A percentile compares a stretch with the other conserved stretches of the same genome.
phyloP scores from a whole-genome alignment of 2,113 vertebrate species.

The Coptodon bakossiorum region DNA sequence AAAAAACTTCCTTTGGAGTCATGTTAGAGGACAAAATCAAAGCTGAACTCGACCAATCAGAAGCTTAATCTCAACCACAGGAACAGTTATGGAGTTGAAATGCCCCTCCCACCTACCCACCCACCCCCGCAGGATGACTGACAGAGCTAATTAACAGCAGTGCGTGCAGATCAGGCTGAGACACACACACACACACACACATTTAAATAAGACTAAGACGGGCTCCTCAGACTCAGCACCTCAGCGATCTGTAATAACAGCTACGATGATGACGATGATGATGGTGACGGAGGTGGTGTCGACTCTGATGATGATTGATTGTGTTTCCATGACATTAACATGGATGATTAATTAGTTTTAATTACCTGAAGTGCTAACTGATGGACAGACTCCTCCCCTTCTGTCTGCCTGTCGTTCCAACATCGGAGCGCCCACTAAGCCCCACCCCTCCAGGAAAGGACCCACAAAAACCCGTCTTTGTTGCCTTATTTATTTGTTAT shows the following conservation, averaged over 20 bases:
- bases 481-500: background rate
- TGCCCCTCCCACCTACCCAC: background rate
- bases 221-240: background rate
- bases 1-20: background rate
- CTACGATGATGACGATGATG: background rate
- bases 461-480: background rate
- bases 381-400: background rate
- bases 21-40: background rate
- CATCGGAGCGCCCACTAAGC: background rate
- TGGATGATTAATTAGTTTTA: background rate
- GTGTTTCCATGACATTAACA: background rate
- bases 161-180: background rate
- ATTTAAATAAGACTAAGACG: background rate
- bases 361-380: background rate
- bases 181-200: background rate
- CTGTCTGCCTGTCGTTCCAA: background rate
- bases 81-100: background rate
- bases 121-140: background rate
- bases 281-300: background rate
- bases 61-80: background rate
- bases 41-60: background rate
- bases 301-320: background rate
- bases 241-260: background rate
- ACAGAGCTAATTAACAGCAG: background rate
- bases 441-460: background rate